Evolutionary conservation across 2,113 vertebrate species (phyloP).

Genomic region (Reinhardtius hippoglossoides): DNA sequence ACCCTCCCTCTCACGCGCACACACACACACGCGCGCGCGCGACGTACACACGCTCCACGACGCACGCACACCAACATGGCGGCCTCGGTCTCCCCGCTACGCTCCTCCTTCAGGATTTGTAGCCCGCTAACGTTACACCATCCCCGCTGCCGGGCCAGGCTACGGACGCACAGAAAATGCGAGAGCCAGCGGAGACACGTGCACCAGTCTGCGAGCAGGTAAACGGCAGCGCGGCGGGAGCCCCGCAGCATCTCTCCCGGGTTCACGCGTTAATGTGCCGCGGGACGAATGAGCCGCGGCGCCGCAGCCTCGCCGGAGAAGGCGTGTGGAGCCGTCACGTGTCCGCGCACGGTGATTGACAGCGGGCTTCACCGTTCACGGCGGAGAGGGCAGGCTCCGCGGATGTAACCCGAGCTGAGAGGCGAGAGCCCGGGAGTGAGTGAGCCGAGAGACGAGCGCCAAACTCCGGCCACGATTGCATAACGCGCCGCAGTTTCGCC

Average conservation of each 20-base stretch:
- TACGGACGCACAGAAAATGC: slow-evolving; percentile 71
- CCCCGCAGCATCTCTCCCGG: background rate
- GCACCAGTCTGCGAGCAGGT: slow-evolving; percentile 76
- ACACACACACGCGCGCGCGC: slow-evolving; percentile 10
- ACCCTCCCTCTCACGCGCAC: background rate
- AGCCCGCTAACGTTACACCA: slow-evolving; percentile 65
- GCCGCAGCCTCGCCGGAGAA: slow-evolving; percentile 30
- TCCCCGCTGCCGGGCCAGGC: slow-evolving; percentile 67
- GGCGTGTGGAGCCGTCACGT: slow-evolving; percentile 63
- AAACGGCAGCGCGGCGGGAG: slow-evolving; percentile 14
- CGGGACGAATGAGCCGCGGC: slow-evolving; percentile 28
- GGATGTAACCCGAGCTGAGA: background rate
- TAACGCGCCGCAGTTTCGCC: slow-evolving; percentile 2
- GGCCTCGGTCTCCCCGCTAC: slow-evolving; percentile 76
- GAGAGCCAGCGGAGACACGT: slow-evolving; percentile 72
- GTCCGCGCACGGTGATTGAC: slow-evolving; percentile 57
- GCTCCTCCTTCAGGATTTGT: slow-evolving; percentile 79
- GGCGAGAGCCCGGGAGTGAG: background rate
- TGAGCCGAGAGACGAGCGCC: background rate
- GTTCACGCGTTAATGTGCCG: background rate
- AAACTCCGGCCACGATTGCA: background rate
- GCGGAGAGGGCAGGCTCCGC: slow-evolving; percentile 16
- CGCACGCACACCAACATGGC: slow-evolving; percentile 77
- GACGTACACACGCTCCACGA: slow-evolving; percentile 23
- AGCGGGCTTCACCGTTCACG: slow-evolving; percentile 37